These are phyloP conservation scores for Tinamus major DNA, from an alignment of 2,797 vertebrate species.

Conservation along the genomic window DNA sequence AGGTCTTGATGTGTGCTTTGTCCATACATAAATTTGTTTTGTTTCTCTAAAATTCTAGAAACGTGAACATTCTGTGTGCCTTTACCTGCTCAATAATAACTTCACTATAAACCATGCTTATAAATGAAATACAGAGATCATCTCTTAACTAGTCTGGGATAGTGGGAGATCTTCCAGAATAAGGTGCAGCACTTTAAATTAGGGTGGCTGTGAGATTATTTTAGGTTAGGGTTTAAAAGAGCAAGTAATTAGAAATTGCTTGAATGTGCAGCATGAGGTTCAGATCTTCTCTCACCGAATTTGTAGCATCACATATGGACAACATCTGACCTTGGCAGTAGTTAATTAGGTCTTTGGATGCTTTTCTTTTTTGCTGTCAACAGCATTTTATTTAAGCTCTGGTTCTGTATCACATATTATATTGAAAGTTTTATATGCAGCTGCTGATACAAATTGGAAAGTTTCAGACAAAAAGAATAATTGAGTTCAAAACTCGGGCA, in stretches of 20 bases:
- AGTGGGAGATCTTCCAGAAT: neutral
- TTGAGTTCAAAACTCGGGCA: neutral
- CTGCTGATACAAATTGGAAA: accelerated
- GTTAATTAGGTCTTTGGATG: neutral
- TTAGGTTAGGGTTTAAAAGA: neutral
- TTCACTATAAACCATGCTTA: neutral
- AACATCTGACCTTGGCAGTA: neutral
- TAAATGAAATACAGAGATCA: neutral
- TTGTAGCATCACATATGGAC: accelerated
- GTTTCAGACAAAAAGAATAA: neutral
- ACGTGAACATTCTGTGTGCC: neutral
- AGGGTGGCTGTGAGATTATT: neutral
- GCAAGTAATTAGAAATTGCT: neutral
- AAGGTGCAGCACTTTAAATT: neutral
- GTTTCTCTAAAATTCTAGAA: neutral
- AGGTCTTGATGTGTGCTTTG: neutral
- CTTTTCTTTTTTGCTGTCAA: neutral
- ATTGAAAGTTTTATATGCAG: neutral
- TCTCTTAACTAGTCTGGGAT: neutral
- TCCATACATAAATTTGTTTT: neutral
- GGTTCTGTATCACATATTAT: neutral
- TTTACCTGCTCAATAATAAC: neutral
- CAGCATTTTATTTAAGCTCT: neutral
- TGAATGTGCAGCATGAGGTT: neutral
- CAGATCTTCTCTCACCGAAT: neutral